These are phyloP conservation scores for Microdon myrmicae DNA, from an alignment of 2,888 invertebrate genomes.

Conservation along the genomic window DNA sequence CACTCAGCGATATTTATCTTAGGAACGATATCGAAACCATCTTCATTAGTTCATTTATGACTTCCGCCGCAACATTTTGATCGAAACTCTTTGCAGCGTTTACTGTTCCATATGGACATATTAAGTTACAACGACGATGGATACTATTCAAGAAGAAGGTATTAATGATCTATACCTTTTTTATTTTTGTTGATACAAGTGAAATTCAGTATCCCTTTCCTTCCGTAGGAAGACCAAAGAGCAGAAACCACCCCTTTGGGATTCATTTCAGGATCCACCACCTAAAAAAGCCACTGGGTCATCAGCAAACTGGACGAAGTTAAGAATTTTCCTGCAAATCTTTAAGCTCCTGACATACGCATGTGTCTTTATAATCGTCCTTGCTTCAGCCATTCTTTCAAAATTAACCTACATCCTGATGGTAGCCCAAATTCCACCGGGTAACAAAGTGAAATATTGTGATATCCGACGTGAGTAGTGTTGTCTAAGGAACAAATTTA, in stretches of 20 bases:
- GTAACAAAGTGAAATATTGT: conserved; percentile 71
- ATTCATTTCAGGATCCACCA: conserved; percentile 80
- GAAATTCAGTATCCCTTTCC: not conserved
- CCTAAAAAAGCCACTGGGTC: conserved; percentile 76
- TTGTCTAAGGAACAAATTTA: conserved; percentile 22
- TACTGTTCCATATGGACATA: conserved; percentile 28
- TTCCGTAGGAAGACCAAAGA: conserved; percentile 55
- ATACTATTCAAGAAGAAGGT: conserved; percentile 28
- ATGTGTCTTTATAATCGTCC: conserved; percentile 74
- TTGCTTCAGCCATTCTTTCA: conserved; percentile 76
- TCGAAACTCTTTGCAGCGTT: not conserved
- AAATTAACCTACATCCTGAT: conserved; percentile 80
- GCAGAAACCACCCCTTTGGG: conserved; percentile 76
- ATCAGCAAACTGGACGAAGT: conserved; percentile 72
- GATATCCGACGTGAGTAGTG: conserved; percentile 65
- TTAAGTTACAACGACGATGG: conserved; percentile 39
- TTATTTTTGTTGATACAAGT: not conserved
- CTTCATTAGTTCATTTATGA: conserved; percentile 39
- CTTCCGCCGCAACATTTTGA: conserved; percentile 34
- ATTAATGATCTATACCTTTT: not conserved
- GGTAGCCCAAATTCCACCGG: conserved; percentile 75
- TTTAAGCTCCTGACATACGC: conserved; percentile 77
- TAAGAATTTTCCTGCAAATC: conserved; percentile 72
- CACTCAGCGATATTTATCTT: conserved; percentile 36
- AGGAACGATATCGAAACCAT: conserved; percentile 19